A percentile compares a stretch with the other conserved stretches of the same genome.
Evolutionary conservation across 1,140 invertebrate species (phyloP).

Genomic region (Macrocentrus cingulum): DNA sequence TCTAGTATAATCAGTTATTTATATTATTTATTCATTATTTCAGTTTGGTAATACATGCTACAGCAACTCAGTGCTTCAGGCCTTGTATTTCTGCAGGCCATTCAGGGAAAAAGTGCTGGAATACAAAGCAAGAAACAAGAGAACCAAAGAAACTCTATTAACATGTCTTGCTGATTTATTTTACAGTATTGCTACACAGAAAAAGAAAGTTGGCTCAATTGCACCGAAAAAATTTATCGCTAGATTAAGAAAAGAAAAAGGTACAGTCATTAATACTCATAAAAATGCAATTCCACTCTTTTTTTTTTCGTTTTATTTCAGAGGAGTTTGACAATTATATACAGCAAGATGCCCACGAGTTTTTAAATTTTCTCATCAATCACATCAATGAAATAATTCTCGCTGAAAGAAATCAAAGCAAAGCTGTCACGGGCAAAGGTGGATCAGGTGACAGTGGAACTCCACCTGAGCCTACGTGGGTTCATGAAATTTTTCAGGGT

Average conservation of each 20-base stretch:
- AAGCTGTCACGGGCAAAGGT: constrained; percentile 56
- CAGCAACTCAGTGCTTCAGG: constrained; percentile 98
- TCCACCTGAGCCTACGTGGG: constrained; percentile 92
- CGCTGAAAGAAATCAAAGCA: constrained; percentile 81
- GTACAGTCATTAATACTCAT: too few species aligned
- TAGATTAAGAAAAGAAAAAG: constrained; percentile 97
- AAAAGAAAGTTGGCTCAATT: constrained; percentile 99
- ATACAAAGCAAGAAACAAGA: constrained; percentile 97
- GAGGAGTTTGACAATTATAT: constrained; percentile 99
- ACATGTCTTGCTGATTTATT: constrained; percentile 98
- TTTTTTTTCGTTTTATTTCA: constrained; percentile 58
- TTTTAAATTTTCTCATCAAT: constrained; percentile 98
- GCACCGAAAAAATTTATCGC: constrained; percentile 99
- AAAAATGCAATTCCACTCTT: too few species aligned
- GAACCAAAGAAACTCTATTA: constrained; percentile 96
- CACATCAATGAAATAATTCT: constrained; percentile 92
- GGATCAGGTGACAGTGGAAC: constrained; percentile 52
- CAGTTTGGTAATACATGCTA: constrained; percentile 99
- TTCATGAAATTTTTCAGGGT: constrained; percentile 99
- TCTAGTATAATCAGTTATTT: neutral
- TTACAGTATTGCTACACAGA: constrained; percentile 98
- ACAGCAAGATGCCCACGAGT: constrained; percentile 99
- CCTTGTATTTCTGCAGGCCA: constrained; percentile 97
- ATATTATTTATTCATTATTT: constrained; percentile 49
- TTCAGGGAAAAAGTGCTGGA: constrained; percentile 98